phyloP scores from a whole-genome alignment of 2,797 vertebrate genomes.

The Hylomyscus alleni region DNA sequence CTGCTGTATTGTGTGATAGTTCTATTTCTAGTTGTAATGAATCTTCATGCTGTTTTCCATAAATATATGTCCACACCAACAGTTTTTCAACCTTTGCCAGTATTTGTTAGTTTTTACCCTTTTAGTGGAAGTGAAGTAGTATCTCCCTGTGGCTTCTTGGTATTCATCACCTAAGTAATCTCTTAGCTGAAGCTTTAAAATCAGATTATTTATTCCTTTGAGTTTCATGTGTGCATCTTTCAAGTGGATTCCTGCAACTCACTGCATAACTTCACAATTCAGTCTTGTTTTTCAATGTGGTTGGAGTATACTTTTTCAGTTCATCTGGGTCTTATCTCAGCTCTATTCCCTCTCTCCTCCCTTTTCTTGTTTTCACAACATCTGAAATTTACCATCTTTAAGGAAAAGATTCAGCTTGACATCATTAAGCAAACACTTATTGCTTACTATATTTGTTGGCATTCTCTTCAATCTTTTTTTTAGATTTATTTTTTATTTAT shows the following conservation, averaged over 20 bases:
- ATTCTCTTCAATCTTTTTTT: conserved; percentile 47
- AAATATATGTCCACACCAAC: not conserved
- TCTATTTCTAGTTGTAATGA: not conserved
- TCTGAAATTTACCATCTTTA: conserved; percentile 41
- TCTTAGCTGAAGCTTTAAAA: conserved; percentile 54
- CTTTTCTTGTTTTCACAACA: conserved; percentile 20
- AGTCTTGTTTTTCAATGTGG: conserved; percentile 21
- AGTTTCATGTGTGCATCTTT: not conserved
- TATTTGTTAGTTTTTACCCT: not conserved
- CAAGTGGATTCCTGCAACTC: conserved; percentile 46
- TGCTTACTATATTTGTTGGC: conserved; percentile 23
- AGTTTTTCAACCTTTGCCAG: not conserved
- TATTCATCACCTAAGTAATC: conserved; percentile 30
- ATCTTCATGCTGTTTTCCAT: not conserved
- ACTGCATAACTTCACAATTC: conserved; percentile 11
- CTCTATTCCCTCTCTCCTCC: conserved; percentile 21
- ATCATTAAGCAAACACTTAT: conserved; percentile 16
- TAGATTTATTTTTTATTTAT: too few relatives aligned
- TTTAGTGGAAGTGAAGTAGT: not conserved
- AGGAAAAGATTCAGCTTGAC: not conserved
- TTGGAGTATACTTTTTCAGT: conserved; percentile 15
- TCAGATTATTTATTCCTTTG: conserved; percentile 21
- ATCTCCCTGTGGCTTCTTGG: not conserved
- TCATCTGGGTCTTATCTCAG: conserved; percentile 58
- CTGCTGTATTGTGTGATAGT: not conserved